Base-by-base conservation (phyloP, 1,140 invertebrate species). In the Helicorthomorpha holstii region DNA sequence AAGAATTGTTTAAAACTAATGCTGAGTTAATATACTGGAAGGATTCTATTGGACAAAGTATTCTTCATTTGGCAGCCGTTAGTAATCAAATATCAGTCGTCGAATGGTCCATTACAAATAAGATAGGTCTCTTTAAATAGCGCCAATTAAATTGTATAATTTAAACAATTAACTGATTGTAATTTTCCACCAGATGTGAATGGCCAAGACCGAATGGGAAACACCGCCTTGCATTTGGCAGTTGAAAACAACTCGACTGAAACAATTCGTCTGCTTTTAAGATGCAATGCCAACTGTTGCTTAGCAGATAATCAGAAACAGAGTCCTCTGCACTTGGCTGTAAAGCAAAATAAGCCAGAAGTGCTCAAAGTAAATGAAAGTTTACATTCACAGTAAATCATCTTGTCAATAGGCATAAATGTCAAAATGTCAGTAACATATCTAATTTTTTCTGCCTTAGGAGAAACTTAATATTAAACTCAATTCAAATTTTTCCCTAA, bases 181-280 rank as follows among this genome's bases (percentile, higher is more conserved):
- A n/a, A n/a, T n/a, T n/a, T n/a, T n/a, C n/a, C n/a, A n/a, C n/a
- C 67, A 85, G 83, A 87, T 72, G 66, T 90, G 48, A 82, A 90
- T 63, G 70, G 75, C 16, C 65, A 69, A 57, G 85, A 90, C 64
- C 75, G 78, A 56, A 72, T 69, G 38, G 84, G 83, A 0, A 85
- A 88, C 59, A 89, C 85, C 1, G 78, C 85, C 1, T 67, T 92
- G 0, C 87, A 92, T 64, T 63, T 82, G 26, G 84, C 86, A 1
- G 79, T 87, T 0, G 78, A 83, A 64, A 73, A 76, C 56, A 77
- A 82, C 55, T 73, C 83, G 10, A 60, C 79, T 16, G 77, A 79
- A 16, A 75, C 77, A 0, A 71, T 89, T 12, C 76, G 82, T 53
- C 82, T 76, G 62, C 69, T 89, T 26, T 60, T 90, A 1, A 70